Conservation (phyloP, 1,140 invertebrate genomes). For the Drosophila busckii region DNA sequence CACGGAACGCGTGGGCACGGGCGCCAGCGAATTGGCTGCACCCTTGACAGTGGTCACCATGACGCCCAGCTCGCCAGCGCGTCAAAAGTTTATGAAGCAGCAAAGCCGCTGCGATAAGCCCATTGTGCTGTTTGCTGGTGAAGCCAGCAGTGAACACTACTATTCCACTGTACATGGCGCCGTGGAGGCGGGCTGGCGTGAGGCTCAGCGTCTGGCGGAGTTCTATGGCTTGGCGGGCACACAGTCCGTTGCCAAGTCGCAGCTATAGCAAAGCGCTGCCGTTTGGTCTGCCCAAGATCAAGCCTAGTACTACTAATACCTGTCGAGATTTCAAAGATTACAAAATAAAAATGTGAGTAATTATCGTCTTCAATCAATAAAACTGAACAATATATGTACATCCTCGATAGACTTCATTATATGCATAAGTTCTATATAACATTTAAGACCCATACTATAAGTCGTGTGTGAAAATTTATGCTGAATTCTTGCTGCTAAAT, state of each 20-base stretch:
- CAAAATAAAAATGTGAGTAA: not conserved
- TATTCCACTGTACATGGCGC: conserved; percentile 91
- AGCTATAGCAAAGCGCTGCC: conserved; percentile 72
- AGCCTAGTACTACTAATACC: too few relatives aligned
- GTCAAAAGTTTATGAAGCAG: conserved; percentile 5
- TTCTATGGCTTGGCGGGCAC: conserved; percentile 52
- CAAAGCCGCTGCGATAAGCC: conserved; percentile 79
- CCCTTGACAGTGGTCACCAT: conserved; percentile 60
- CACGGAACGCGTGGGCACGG: conserved; percentile 80
- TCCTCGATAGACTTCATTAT: conserved; percentile 55
- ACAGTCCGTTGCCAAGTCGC: conserved; percentile 40
- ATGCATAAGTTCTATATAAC: conserved; percentile 20
- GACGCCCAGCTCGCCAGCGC: conserved; percentile 27
- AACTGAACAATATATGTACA: conserved; percentile 52
- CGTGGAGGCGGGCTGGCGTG: conserved; percentile 87
- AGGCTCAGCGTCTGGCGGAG: conserved; percentile 82
- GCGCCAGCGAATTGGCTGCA: conserved; percentile 80
- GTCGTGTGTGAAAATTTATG: conserved; percentile 18
- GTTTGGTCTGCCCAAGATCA: too few relatives aligned
- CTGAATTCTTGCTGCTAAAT: conserved; percentile 42
- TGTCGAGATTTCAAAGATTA: conserved; percentile 11
- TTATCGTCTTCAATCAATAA: conserved; percentile 20
- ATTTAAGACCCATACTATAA: conserved; percentile 11
- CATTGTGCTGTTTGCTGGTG: conserved; percentile 86
- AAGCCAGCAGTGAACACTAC: conserved; percentile 84